Evolutionary conservation across 2,797 vertebrate species (phyloP), one percentile per base, ranked within the genome.

Genomic region (Hyperoplus immaculatus): DNA sequence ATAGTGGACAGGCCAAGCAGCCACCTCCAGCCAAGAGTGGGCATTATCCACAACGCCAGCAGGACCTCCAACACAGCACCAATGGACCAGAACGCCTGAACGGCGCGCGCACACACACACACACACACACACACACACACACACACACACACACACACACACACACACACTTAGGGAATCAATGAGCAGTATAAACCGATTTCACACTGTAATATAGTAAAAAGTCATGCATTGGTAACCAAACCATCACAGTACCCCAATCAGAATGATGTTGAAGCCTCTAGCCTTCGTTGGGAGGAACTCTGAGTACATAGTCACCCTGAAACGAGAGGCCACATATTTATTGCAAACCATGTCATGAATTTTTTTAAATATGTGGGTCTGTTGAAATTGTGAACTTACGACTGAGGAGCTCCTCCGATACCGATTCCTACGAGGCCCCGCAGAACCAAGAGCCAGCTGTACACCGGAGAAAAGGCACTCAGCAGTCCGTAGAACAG

Each of bases 21-120:
- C 97, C 97, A 98, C n/a, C 96, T 96, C 97, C 97, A 98, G 82
- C 97, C 97, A 0, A 97, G 94, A 1, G 95, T 96, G 83, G 97
- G 97, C 97, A 98, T 98, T 87, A 97, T 85, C 46, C 95, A 81
- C 77, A 97, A 91, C 0, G 97, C 97, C 74, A 99, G 90, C 8
- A 97, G 86, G 49, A 98, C 97, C 77, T 97, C 97, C 38, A 97
- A 96, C 80, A 97, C 95, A 0, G 96, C 95, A 53, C 97, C 97
- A 0, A 96, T 69, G 12, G 97, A 95, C 97, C 96, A 98, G 88
- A 98, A 99, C 5, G 91, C 87, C 97, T 99, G 94, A 81, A 29
- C 29, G 29, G 2, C 1, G 21, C 43, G 78, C 10, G 83, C 66
- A 80, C 29, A 29, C 1, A 29, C 43, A 80, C 10, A 84, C 66